Evolutionary conservation across 2,888 invertebrate species (phyloP), one percentile per base, ranked within the genome.

Genomic region (Invenusta paracnida): DNA sequence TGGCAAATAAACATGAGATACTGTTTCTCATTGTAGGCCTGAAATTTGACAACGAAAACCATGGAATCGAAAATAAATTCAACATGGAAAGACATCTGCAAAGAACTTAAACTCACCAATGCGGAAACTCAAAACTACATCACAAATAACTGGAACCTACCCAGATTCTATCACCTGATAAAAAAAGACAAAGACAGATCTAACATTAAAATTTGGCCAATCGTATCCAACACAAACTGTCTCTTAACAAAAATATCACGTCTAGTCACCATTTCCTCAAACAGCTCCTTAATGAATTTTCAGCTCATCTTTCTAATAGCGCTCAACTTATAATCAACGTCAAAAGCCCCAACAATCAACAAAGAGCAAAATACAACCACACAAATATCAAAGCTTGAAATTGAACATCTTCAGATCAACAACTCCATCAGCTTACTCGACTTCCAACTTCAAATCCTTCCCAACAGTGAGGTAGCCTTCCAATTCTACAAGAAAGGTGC

Each of bases 201-300:
- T 73, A 73, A 23, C 48, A 48, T 48, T 48, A 48, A 73, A 73
- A 73, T 23, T 73, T 23, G 17, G 11, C 73, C 73, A 73, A 73
- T n/a, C 73, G 73, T 73, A 73, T 73, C 73, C 73, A 73, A 73
- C 73, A 73, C 73, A 73, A 73, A 73, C 73, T 73, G 73, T 23
- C 73, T 23, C 11, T 73, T 23, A 13, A 73, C 17, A 13, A 73
- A 13, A 73, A 73, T 73, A 13, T 48, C 48, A 48, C 48, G 48
- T 48, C 48, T 48, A 17, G 5, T 48, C 48, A 48, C 48, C 48
- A 48, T 48, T 23, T 73, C 25, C 73, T 48, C 48, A 48, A 48
- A 48, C 17, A 5, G 17, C 5, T 48, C 48, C 17, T 48, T 17
- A 48, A 48, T 48, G 48, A 48, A 48, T 48, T 5, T 48, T 17